Evolutionary conservation across 2,888 invertebrate species (phyloP), one percentile per base, ranked within the genome.

Genomic region (Tyria jacobaeae): DNA sequence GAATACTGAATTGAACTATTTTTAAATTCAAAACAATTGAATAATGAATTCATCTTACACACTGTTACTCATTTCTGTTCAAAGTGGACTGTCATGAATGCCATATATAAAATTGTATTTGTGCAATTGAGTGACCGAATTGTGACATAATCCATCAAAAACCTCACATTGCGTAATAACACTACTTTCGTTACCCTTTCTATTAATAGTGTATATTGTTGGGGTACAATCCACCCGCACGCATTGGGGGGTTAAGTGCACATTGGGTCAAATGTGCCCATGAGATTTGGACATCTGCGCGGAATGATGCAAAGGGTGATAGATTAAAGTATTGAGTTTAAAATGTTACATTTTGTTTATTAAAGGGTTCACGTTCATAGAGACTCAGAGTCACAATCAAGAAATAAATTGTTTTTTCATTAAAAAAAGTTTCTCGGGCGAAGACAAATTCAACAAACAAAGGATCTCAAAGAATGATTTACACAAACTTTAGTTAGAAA

Each of bases 281-380:
- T 71, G 79, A 56, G 78, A 74, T 58, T 70, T 68, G 81, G 78
- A 79, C 88, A 89, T 88, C 88, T 89, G 88, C 76, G 75, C 78
- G 62, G 70, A 78, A 74, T 80, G 80, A 70, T 70, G 73, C 71
- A 68, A 79, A 79, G 83, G 85, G 79, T 81, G 60, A 70, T 73
- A 66, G 80, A 82, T 77, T 80, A 83, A 80, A 82, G 78, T 80
- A 21, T 17, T 71, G 65, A 64, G 34, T 39, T 55, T n/a, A 27
- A 25, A 39, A 35, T 31, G 47, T 57, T 35, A 34, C 25, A 39
- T 44, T 59, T 54, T 53, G 52, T n/a, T 12, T 25, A 54, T 39
- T 50, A 21, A 24, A 39, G 50, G 12, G 4, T 21, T 35, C 35
- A 35, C 14, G 21, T 55, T 21, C 41, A 15, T 15, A 44, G 21